These are phyloP conservation scores for Caenorhabditis doughertyi DNA, from an alignment of 2,888 invertebrate species.

Conservation along the genomic window DNA sequence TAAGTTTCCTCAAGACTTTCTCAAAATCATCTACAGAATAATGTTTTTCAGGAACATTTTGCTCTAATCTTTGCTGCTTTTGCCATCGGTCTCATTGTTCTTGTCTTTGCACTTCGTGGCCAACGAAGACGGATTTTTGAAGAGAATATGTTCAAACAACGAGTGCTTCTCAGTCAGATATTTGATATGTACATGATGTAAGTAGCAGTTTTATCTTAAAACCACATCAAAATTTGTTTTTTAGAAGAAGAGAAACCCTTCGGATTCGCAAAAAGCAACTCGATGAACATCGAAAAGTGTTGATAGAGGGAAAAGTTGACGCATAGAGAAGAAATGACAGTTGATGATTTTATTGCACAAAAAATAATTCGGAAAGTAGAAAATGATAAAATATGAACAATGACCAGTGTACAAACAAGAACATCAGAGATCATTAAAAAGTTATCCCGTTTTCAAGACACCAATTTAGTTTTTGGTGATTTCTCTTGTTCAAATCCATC, in stretches of 20 bases:
- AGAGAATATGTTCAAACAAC: constrained; percentile 50
- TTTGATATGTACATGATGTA: constrained; percentile 55
- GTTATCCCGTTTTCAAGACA: constrained; percentile 9
- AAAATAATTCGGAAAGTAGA: constrained; percentile 13
- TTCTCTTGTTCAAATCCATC: constrained; percentile 37
- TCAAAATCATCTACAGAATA: no score
- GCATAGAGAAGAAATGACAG: neutral
- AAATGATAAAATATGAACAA: constrained; percentile 6
- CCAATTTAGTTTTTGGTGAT: constrained; percentile 15
- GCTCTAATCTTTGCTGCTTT: constrained; percentile 43
- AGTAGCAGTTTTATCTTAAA: neutral
- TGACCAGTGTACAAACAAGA: constrained; percentile 27
- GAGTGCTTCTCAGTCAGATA: constrained; percentile 37
- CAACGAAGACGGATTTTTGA: constrained; percentile 43
- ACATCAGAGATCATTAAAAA: constrained; percentile 1
- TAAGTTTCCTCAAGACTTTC: neutral
- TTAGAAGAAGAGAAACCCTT: constrained; percentile 31
- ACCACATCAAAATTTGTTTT: neutral
- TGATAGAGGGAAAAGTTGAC: constrained; percentile 14
- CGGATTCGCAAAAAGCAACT: constrained; percentile 44
- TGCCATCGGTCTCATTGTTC: constrained; percentile 25
- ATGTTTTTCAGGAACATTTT: constrained; percentile 38
- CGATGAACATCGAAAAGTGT: constrained; percentile 29
- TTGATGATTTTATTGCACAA: constrained; percentile 29
- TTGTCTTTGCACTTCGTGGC: constrained; percentile 39